Conservation (phyloP, 2,797 vertebrate species). For the Ispidina picta region DNA sequence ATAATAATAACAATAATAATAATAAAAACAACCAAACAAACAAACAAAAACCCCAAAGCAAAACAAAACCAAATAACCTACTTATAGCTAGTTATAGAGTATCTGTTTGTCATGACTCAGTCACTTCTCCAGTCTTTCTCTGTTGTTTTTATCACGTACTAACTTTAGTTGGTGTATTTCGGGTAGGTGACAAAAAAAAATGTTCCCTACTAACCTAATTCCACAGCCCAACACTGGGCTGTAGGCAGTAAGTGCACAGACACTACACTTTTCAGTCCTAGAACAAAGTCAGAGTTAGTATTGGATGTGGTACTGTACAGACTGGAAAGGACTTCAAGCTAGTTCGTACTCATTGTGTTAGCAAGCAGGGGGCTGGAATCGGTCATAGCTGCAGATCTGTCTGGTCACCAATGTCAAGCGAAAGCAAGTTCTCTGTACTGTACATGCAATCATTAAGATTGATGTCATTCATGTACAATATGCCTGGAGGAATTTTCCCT, state of each 20-base stretch:
- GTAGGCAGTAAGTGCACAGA: neutral
- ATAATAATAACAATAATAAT: no score
- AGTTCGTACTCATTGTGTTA: fast-evolving
- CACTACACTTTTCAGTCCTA: neutral
- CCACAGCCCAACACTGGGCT: fast-evolving
- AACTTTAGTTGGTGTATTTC: neutral
- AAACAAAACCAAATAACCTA: neutral
- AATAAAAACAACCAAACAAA: no score
- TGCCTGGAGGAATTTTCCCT: neutral
- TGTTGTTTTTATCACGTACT: neutral
- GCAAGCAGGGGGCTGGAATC: neutral
- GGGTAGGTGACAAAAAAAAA: neutral
- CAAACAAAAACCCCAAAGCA: neutral
- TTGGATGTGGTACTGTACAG: neutral
- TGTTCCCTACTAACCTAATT: neutral
- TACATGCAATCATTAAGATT: neutral
- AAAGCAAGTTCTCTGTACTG: neutral
- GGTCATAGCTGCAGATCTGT: neutral
- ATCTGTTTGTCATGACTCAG: neutral
- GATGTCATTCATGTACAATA: neutral
- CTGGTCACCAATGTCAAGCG: neutral
- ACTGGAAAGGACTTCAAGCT: neutral
- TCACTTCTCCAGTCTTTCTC: neutral
- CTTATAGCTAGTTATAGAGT: neutral
- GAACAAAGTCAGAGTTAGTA: neutral